Conservation (phyloP, 2,888 invertebrate genomes). For the Acholoe squamosa region DNA sequence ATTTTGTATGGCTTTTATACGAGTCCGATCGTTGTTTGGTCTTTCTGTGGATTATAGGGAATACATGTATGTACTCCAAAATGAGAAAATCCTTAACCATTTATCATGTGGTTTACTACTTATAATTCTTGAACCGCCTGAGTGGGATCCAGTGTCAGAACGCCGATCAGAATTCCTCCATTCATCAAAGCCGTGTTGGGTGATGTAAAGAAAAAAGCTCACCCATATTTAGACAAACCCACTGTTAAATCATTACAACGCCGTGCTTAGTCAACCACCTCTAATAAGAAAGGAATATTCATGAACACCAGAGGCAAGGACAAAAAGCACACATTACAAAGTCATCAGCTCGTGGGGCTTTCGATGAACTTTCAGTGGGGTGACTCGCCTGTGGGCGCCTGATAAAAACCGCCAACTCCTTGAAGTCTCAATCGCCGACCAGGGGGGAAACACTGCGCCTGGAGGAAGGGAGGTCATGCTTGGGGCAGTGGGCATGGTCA, state of each 20-base stretch:
- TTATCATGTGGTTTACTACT: too few species aligned
- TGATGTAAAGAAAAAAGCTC: not conserved
- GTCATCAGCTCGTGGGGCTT: slow-evolving; percentile 8
- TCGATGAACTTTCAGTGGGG: not conserved
- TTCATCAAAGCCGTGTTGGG: not conserved
- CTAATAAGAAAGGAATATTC: not conserved
- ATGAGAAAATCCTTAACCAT: too few species aligned
- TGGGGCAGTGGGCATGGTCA: not conserved
- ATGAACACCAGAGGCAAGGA: not conserved
- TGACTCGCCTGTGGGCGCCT: not conserved
- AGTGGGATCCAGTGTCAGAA: too few species aligned
- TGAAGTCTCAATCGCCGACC: not conserved
- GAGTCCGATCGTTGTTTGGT: too few species aligned
- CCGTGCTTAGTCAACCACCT: not conserved
- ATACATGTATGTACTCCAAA: too few species aligned
- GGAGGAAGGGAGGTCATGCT: not conserved
- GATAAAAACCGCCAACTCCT: slow-evolving; percentile 14
- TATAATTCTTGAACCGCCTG: too few species aligned
- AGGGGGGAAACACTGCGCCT: not conserved
- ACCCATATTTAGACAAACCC: not conserved
- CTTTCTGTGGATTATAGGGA: too few species aligned
- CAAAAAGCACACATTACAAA: slow-evolving; percentile 13
- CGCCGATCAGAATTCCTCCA: too few species aligned
- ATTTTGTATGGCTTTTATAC: too few species aligned
- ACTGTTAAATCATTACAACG: not conserved